Base-by-base conservation (phyloP, 64 coral and sea anemone genomes). In the Actinia tenebrosa region DNA sequence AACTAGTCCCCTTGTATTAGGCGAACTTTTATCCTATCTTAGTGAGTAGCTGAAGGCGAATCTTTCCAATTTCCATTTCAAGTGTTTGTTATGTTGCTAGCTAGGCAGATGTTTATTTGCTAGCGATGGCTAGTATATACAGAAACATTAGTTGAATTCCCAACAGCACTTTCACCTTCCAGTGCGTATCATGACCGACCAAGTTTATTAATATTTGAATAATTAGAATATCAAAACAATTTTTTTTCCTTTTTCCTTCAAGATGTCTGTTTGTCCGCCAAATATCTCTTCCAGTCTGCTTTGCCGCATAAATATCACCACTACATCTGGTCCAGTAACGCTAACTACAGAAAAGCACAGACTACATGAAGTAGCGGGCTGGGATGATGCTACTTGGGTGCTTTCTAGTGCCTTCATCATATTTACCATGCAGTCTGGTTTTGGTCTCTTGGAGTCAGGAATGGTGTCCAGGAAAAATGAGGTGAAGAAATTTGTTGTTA, bases 381-480 rank as follows among this genome's bases (percentile, higher is more conserved):
- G 84, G 83, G 89, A 90, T 26, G 93, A 95, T 77, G 93, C 93
- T 20, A 95, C 93, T 16, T 95, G 93, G 93, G 89, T 95, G 20
- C 77, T 95, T 5, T 91, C 93, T 0, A 95, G 93, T 45, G 89
- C 90, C 2, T 95, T 95, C 37, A 95, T 95, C 7, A 78, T 95
- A 20, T 95, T 95, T 42, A 95, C 93, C 17, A 95, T 95, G 93
- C 93, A 95, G 16, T 95, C 93, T 19, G 93, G 93, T 7, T 95
- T 95, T 84, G 93, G 93, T 19, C 90, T 95, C 1, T 87, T 95
- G n/a, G 93, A 95, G 72, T 95, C 93, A 11, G 93, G 93, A 1
- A 92, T 92, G 91, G 91, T 87, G 50, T 92, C 91, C 25, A 71
- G 62, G 18, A 92, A 92, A 52, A 92, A 92, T 77, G 91, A 92